Conservation (phyloP, 2,113 vertebrate species). For the Corythornis madagascariensis region DNA sequence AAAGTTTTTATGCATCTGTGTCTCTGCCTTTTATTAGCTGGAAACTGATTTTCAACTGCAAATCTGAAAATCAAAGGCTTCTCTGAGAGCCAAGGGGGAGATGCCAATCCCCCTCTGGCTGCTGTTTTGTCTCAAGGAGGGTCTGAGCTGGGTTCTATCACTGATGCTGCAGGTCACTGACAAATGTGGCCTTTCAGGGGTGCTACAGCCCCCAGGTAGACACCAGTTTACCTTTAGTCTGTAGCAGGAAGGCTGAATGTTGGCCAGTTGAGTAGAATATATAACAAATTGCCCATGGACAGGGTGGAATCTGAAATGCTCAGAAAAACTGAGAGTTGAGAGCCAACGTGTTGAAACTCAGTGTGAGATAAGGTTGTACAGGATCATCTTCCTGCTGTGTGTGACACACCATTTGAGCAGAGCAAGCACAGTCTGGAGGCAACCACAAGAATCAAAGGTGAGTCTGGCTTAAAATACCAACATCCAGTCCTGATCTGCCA, state of each 20-base stretch:
- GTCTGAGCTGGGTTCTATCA: not conserved
- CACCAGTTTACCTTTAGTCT: not conserved
- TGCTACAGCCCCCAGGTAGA: not conserved
- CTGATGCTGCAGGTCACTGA: not conserved
- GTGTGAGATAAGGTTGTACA: fast-evolving
- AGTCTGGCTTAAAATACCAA: not conserved
- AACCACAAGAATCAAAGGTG: not conserved
- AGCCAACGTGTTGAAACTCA: fast-evolving
- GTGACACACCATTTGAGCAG: not conserved
- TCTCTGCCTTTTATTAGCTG: slow-evolving; percentile 4
- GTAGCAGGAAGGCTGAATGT: not conserved
- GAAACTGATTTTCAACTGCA: not conserved
- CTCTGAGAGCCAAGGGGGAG: not conserved
- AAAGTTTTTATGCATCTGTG: not conserved
- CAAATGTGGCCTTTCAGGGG: not conserved
- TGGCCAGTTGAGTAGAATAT: not conserved
- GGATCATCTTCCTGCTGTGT: not conserved
- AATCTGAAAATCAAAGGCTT: not conserved
- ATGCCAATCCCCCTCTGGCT: not conserved
- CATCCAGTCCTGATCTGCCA: fast-evolving
- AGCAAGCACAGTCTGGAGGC: not conserved
- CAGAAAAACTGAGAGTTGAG: not conserved
- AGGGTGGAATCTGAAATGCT: not conserved
- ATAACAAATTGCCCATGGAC: not conserved
- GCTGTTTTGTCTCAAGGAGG: not conserved